Base-by-base conservation (phyloP, 2,113 vertebrate genomes). In the Choloepus hoffmanni region DNA sequence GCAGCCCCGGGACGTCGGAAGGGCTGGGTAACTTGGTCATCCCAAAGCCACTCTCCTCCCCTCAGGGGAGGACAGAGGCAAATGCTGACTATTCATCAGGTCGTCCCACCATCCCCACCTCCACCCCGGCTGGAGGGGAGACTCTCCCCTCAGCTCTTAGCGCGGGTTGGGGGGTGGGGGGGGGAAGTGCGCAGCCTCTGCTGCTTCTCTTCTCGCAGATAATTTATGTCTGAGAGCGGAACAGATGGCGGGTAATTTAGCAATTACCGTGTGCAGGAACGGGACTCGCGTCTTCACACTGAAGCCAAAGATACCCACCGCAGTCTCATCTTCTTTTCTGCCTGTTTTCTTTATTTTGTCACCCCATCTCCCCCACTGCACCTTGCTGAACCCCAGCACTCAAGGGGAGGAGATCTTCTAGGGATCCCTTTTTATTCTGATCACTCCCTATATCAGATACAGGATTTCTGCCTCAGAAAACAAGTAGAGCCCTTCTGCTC, bases 211-310 rank as follows among this genome's bases (percentile, higher is more conserved):
- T 89, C 96, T 85, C 92, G 89, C 97, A 67, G 95, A 96, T 98
- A 97, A 98, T 98, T 98, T 97, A 98, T 97, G 97, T 87, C 95
- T 93, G 95, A 93, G 92, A 96, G 97, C 93, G 5, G 95, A 98
- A 97, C 98, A 98, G 98, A 98, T 98, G 98, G 97, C 95, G 97
- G 83, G 98, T 97, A 98, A 98, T 98, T 98, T 98, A 98, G 98
- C 98, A 97, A 98, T 98, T 98, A 98, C 97, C 79, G 96, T 94
- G 97, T 96, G 96, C 97, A 92, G 95, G 96, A 97, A 97, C 45
- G 85, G 96, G 92, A 84, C 95, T 96, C 96, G 74, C 45, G 83
- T 96, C 96, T 97, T 97, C 96, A 94, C 97, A 89, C 90, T 93
- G 96, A 97, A 98, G 97, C 97, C 96, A 94, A 90, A 92, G 90